phyloP scores from a whole-genome alignment of 2,797 vertebrate species.

The Macropodus opercularis region DNA sequence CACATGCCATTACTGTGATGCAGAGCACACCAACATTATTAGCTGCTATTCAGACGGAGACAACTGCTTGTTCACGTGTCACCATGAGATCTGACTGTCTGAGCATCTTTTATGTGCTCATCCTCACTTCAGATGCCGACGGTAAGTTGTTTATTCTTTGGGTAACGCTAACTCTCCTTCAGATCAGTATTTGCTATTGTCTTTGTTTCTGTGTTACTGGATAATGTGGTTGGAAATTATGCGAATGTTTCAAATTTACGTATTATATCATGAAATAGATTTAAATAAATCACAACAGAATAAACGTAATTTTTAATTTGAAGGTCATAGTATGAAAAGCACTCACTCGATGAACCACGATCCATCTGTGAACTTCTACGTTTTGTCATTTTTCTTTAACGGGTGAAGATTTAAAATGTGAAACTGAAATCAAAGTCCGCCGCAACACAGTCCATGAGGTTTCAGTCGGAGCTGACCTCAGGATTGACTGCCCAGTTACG shows the following conservation, averaged over 20 bases:
- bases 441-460: background rate
- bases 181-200: background rate
- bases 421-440: accelerated
- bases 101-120: background rate
- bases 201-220: too few relatives aligned
- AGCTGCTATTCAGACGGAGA: background rate
- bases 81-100: slow-evolving; percentile 23
- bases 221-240: too few relatives aligned
- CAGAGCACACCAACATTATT: background rate
- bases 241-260: too few relatives aligned
- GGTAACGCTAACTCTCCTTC: background rate
- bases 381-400: too few relatives aligned
- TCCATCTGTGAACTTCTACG: too few relatives aligned
- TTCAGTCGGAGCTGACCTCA: accelerated
- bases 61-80: background rate
- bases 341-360: too few relatives aligned
- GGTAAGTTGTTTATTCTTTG: slow-evolving; percentile 41
- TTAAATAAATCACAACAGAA: too few relatives aligned
- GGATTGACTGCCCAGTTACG: background rate
- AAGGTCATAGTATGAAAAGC: too few relatives aligned
- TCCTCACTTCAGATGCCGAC: background rate
- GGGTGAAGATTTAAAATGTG: slow-evolving; percentile 22
- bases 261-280: too few relatives aligned
- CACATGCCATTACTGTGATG: background rate
- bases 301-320: too few relatives aligned